Base-by-base conservation (phyloP, 2,797 vertebrate species). In the Streptopelia turtur region DNA sequence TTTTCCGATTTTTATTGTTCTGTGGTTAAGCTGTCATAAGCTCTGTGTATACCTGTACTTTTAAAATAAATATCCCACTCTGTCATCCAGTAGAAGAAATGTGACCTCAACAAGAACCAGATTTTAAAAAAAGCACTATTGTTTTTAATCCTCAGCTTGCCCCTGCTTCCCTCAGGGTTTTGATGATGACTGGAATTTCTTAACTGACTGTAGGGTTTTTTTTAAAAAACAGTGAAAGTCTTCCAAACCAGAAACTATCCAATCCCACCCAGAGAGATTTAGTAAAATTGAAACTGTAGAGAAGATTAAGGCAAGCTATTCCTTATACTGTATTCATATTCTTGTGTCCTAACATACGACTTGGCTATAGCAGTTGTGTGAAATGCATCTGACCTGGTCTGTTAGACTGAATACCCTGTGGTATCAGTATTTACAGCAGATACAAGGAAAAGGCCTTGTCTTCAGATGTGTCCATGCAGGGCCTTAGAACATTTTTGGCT, bases 401-500 rank as follows among this genome's bases (percentile, higher is more conserved):
- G 30, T 66, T 50, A 76, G 63, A 27, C 77, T 77, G 64, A 71
- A 57, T 49, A 68, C 3, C 6, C 31, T 39, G 17, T 3, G 2
- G 17, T 50, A 49, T 71, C 5, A 0, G 49, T 68, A 78, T 87
- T 93, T 83, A 77, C 71, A 92, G 71, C 60, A 90, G 37, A 68
- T 87, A 57, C 1, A 61, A 80, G 80, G 81, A 63, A 57, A 72
- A 89, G 71, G 33, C 43, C 68, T 93, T 88, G 59, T 81, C 82
- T 94, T 94, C 81, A 85, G 68, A 45, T 18, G 0, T 91, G 90
- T 94, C 77, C 22, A 3, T 80, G 53, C 92, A 55, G 24, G 49
- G 21, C 81, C 86, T 75, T 71, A 90, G 45, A 90, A 74, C 24
- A 13, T 63, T 90, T 86, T 69, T 91, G 88, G 83, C 95, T 90